Evolutionary conservation across 2,797 vertebrate species (phyloP).

Genomic region (Acanthopagrus latus): DNA sequence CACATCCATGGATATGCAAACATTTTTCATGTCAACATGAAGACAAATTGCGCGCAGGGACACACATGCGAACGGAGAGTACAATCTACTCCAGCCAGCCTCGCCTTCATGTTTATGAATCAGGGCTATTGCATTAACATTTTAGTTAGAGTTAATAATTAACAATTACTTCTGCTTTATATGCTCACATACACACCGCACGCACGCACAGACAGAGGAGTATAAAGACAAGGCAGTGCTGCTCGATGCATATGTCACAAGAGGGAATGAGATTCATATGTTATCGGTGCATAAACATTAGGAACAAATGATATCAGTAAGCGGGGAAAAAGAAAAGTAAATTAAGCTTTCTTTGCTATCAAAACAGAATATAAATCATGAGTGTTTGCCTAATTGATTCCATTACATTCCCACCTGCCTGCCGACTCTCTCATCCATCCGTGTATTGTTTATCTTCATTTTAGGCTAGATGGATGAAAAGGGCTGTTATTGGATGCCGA

Average conservation of each 20-base stretch:
- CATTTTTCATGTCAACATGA: conserved; percentile 12
- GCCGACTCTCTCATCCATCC: conserved; percentile 68
- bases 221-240: conserved; percentile 1
- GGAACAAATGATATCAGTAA: conserved; percentile 68
- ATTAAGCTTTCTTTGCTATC: conserved; percentile 74
- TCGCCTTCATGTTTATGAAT: conserved; percentile 28
- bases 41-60: conserved; percentile 30
- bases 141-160: conserved; percentile 51
- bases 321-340: conserved; percentile 49
- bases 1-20: conserved; percentile 25
- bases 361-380: conserved; percentile 80
- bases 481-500: conserved; percentile 56
- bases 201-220: background rate
- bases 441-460: conserved; percentile 76
- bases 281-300: conserved; percentile 64
- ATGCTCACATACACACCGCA: background rate
- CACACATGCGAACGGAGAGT: background rate
- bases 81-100: conserved; percentile 25
- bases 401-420: conserved; percentile 79
- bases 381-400: conserved; percentile 81
- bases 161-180: conserved; percentile 35
- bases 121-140: conserved; percentile 35
- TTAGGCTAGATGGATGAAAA: conserved; percentile 63
- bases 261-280: conserved; percentile 51
- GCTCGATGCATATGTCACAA: conserved; percentile 37